Base-by-base conservation (phyloP, 2,888 invertebrate species). In the Drosophila subsilvestris region DNA sequence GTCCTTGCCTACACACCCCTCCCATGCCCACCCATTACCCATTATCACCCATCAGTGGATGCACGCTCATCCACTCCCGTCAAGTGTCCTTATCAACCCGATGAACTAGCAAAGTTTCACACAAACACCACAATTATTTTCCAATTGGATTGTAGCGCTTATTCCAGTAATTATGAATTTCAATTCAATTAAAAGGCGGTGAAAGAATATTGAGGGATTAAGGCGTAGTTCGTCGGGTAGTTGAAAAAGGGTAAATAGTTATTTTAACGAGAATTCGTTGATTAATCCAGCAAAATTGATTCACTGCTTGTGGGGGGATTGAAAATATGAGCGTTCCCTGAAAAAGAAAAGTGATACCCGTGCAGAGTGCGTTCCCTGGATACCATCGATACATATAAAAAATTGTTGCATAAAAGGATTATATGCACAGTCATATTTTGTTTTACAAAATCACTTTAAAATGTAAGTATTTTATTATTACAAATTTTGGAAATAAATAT, bases 61-160 rank as follows among this genome's bases (percentile, higher is more conserved):
- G 7, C 37, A 37, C 6, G 37, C 37, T 37, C 37, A 6, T 7
- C 7, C 6, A 37, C 37, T 37, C 14, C 37, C 37, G 37, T 37
- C 32, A 32, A 43, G 25, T 43, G 25, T 14, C 12, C 29, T 32
- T 7, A 44, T 44, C 32, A 32, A 44, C 14, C 29, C 22, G 29
- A 17, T 43, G 48, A 27, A 62, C 37, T 62, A 62, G 22, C 25
- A 4, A 29, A 53, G 66, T 42, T 45, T 50, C 45, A 17, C 22
- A 22, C 25, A 25, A 25, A 20, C 18, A 18, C 14, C 32, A 54
- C 12, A 27, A 25, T 48, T 20, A 37, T 20, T 48, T 67, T 55
- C 42, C 18, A 42, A 47, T 7, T 27, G 14, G 22, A 9, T 60
- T 29, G 10, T n/a, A n/a, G 5, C n/a, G n/a, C 9, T 27, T 27